These are phyloP conservation scores for Poicephalus meyeri DNA, from an alignment of 2,113 vertebrate species.

Conservation along the genomic window DNA sequence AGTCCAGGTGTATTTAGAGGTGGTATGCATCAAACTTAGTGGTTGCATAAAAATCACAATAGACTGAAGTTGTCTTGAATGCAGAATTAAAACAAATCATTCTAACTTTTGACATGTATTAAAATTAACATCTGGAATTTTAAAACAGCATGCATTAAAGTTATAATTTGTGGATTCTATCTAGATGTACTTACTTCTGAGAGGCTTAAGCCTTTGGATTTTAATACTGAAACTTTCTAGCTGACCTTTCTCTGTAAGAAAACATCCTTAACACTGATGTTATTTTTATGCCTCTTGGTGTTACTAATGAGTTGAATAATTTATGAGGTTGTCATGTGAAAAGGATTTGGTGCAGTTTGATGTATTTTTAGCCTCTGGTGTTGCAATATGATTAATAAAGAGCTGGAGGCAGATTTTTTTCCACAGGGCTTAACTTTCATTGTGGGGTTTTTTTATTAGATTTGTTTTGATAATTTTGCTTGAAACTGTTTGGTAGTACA, in stretches of 20 bases:
- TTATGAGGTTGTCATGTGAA: conserved; percentile 90
- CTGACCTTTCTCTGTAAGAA: conserved; percentile 75
- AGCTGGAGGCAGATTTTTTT: conserved; percentile 69
- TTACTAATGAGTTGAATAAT: conserved; percentile 93
- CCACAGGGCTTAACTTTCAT: conserved; percentile 57
- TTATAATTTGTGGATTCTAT: conserved; percentile 3
- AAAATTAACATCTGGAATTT: conserved; percentile 1
- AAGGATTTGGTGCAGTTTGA: conserved; percentile 84
- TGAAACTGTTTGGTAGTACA: conserved; percentile 39
- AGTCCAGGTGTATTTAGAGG: neutral
- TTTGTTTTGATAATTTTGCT: conserved; percentile 65
- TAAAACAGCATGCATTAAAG: neutral
- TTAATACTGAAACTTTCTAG: conserved; percentile 70
- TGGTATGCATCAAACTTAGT: neutral
- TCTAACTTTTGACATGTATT: neutral
- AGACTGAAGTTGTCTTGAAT: neutral
- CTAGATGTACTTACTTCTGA: conserved; percentile 55
- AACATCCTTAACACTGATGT: conserved; percentile 81
- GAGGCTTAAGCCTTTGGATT: conserved; percentile 57
- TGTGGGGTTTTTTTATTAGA: neutral
- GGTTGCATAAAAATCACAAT: neutral
- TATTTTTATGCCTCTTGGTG: conserved; percentile 80
- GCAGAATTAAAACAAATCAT: neutral
- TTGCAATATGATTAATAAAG: conserved; percentile 84
- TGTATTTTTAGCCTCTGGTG: conserved; percentile 78